phyloP scores from a whole-genome alignment of 2,888 invertebrate genomes.

The Ennomos quercinarius region DNA sequence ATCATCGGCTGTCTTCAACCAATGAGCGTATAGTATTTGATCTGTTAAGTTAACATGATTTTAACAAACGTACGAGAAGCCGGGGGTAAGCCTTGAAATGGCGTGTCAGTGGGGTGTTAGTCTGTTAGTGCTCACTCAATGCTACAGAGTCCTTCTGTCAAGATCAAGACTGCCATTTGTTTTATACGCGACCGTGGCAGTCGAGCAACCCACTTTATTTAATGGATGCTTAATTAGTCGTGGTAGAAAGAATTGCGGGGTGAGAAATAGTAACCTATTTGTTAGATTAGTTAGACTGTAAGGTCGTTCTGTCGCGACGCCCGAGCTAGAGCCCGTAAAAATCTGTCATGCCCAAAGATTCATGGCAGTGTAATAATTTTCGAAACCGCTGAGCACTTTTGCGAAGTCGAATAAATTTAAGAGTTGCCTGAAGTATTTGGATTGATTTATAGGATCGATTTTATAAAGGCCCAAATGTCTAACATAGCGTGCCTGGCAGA shows the following conservation, averaged over 20 bases:
- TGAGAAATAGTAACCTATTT: conserved; percentile 8
- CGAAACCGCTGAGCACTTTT: no score
- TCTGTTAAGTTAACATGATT: no score
- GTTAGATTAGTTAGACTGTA: not conserved
- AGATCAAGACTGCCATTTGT: conserved; percentile 15
- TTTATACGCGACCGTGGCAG: conserved; percentile 9
- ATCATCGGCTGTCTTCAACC: no score
- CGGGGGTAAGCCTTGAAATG: conserved; percentile 19
- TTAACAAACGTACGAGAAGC: no score
- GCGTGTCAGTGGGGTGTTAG: conserved; percentile 36
- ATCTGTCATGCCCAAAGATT: no score
- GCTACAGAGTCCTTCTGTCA: conserved; percentile 35
- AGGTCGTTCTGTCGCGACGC: conserved; percentile 3
- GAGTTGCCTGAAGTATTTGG: no score
- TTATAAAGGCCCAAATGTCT: no score
- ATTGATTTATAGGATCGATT: no score
- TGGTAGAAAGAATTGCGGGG: not conserved
- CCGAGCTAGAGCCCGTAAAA: not conserved
- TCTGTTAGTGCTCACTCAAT: conserved; percentile 37
- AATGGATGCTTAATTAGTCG: conserved; percentile 15
- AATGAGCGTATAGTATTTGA: no score
- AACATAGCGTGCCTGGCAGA: no score
- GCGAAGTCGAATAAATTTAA: no score
- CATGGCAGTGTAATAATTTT: no score
- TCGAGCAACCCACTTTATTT: conserved; percentile 12